Base-by-base conservation (phyloP, 2,113 vertebrate genomes). In the Forbesichthys papilliferus region DNA sequence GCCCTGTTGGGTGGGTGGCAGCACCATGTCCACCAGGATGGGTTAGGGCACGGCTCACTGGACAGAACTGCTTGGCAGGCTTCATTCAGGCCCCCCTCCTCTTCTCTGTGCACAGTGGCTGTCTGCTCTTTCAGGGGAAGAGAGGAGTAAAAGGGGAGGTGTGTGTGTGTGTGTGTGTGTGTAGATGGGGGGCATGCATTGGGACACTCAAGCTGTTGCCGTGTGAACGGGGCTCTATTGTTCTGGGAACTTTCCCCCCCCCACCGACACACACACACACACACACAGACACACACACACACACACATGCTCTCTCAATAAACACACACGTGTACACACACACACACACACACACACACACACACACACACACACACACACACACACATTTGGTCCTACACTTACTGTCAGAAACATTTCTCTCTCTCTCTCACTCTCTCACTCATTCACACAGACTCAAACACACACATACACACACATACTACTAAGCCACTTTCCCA, bases 191-290 rank as follows among this genome's bases (percentile, higher is more conserved):
- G 9, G 54, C 68, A 88, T 89, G 84, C 91, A 89, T 84, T 76
- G 77, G 80, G 90, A 84, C 91, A 73, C 91, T 83, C 48, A 79
- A 11, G 77, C 88, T 85, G 92, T 94, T 91, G 88, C 90, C 89
- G 76, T 92, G 92, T 91, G 90, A 93, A 93, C 91, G 88, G 83
- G 80, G 86, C 81, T 74, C 91, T 82, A 93, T 93, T 93, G 92
- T 93, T 90, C 92, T 82, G 11, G 80, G 89, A 93, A 91, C 87
- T 89, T 92, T 93, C 79, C 89, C 69, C 81, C 76, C 86, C 82
- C 82, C 86, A 63, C 81, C 60, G 46, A 66, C 71, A 58, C n/a
- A n/a, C n/a, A n/a, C n/a, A 66, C 52, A 69, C 64, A 74, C 51
- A 70, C 27, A 70, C 34, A 70, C 36, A 75, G 48, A 27, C 13